Conservation (phyloP, 2,797 vertebrate species). For the Loris lydekkerianus region DNA sequence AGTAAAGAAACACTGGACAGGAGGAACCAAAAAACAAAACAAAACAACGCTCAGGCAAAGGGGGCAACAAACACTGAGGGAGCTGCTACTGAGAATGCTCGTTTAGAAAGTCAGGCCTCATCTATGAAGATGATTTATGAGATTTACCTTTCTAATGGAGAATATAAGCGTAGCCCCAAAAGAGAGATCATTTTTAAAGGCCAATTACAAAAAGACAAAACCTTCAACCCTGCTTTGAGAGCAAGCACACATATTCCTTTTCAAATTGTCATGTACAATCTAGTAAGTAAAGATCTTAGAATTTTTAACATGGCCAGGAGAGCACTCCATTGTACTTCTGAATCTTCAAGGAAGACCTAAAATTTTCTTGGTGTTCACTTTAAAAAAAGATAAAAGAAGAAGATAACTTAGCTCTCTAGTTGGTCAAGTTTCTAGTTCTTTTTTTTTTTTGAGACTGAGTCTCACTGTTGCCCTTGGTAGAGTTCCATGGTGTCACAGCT, state of each 20-base stretch:
- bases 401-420: too few species aligned
- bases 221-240: background rate
- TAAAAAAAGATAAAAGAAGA: too few species aligned
- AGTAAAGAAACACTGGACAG: background rate
- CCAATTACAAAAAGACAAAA: slow-evolving; percentile 8
- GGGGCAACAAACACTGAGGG: background rate
- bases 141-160: background rate
- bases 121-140: background rate
- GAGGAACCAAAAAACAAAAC: background rate
- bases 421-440: too few species aligned
- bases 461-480: too few species aligned
- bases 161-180: background rate
- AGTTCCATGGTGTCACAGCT: too few species aligned
- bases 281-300: background rate
- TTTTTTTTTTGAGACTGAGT: too few species aligned
- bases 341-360: slow-evolving; percentile 6
- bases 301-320: slow-evolving; percentile 9
- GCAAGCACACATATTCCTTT: background rate
- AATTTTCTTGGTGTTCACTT: background rate
- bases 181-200: slow-evolving; percentile 25
- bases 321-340: background rate
- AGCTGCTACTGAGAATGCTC: background rate
- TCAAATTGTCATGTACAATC: background rate
- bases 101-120: background rate
- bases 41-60: background rate